A percentile compares a stretch with the other conserved stretches of the same genome.
Evolutionary conservation across 2,113 vertebrate species (phyloP).

Genomic region (Vidua chalybeata): DNA sequence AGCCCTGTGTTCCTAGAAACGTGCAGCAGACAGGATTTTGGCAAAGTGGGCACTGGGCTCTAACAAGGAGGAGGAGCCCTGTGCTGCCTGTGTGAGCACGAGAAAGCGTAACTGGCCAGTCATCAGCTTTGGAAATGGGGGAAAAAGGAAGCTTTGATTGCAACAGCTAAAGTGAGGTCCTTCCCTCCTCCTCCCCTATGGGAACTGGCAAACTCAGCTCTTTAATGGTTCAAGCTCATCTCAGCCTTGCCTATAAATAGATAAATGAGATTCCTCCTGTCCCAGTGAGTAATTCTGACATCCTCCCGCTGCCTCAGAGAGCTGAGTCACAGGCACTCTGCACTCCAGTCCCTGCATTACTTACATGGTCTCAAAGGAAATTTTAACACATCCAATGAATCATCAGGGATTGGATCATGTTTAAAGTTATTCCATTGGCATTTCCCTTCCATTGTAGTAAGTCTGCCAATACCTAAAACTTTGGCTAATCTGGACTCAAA

Average conservation of each 20-base stretch:
- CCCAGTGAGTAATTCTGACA: conserved; percentile 87
- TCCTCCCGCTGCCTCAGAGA: conserved; percentile 71
- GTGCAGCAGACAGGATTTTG: background rate
- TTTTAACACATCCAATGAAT: conserved; percentile 78
- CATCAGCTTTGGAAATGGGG: background rate
- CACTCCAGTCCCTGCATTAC: conserved; percentile 64
- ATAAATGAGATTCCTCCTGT: conserved; percentile 89
- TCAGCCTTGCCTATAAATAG: conserved; percentile 84
- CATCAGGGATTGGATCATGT: conserved; percentile 75
- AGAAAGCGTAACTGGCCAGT: background rate
- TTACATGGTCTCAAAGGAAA: conserved; percentile 78
- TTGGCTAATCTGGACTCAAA: conserved; percentile 39
- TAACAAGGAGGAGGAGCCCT: background rate
- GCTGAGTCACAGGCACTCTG: conserved; percentile 76
- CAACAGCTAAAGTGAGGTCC: background rate
- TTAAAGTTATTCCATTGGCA: conserved; percentile 73
- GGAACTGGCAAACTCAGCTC: conserved; percentile 65
- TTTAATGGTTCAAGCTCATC: conserved; percentile 29
- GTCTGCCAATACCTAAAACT: conserved; percentile 59
- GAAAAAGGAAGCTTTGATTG: background rate
- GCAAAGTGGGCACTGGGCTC: background rate
- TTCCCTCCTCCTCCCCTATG: background rate
- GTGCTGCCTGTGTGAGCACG: fast-evolving
- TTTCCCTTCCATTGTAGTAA: conserved; percentile 69
- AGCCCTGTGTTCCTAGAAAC: conserved; percentile 16